Evolutionary conservation across 35 echinoderm and acorn worm species (phyloP).

Genomic region (Antedon bifida): DNA sequence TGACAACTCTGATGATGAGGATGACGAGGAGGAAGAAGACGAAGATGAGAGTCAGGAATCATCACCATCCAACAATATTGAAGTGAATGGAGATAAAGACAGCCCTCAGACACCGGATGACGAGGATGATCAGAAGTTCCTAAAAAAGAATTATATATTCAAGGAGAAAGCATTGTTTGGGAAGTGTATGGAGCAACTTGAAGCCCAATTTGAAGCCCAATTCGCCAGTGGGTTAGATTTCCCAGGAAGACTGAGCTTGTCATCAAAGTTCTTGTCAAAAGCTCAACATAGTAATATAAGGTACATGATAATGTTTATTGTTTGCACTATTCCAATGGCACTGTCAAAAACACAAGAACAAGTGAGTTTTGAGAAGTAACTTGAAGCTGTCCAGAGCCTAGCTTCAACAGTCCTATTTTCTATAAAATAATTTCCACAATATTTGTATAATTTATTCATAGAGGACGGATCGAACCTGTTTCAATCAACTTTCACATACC

Average conservation of each 20-base stretch:
- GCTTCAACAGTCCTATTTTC: no score
- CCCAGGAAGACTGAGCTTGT: slow-evolving; percentile 38
- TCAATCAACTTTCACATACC: background rate
- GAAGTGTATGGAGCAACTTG: slow-evolving; percentile 64
- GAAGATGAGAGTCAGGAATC: slow-evolving; percentile 30
- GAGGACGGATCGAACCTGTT: background rate
- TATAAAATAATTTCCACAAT: no score
- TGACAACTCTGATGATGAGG: slow-evolving; percentile 35
- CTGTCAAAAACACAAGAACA: no score
- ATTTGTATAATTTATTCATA: background rate
- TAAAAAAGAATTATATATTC: slow-evolving; percentile 22
- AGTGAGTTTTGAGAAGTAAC: no score
- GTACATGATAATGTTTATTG: slow-evolving; percentile 1
- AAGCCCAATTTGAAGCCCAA: slow-evolving; percentile 1
- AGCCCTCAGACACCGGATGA: background rate
- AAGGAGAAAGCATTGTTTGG: slow-evolving; percentile 64
- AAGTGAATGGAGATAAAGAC: background rate
- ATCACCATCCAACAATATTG: background rate
- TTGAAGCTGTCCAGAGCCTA: no score
- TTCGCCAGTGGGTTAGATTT: slow-evolving; percentile 12
- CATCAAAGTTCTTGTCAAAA: slow-evolving; percentile 34
- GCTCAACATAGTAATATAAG: slow-evolving; percentile 34
- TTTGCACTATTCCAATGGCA: background rate
- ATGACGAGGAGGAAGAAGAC: slow-evolving; percentile 43
- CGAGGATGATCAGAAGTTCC: background rate